These are phyloP conservation scores for Odocoileus virginianus DNA, from an alignment of 2,113 vertebrate genomes.

Conservation along the genomic window DNA sequence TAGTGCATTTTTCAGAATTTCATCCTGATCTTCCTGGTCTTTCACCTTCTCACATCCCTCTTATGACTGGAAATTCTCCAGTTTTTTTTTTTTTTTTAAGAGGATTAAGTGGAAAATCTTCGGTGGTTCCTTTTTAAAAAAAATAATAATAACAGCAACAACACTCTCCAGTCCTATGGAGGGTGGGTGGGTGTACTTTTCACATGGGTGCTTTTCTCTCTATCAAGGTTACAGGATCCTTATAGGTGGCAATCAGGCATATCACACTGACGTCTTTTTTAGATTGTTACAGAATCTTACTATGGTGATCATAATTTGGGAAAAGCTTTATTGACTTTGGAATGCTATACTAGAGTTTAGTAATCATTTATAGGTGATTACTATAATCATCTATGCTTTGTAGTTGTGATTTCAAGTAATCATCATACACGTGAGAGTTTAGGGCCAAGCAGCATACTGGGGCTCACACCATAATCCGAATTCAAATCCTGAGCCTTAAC, in stretches of 20 bases:
- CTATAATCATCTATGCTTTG: background rate
- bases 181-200: background rate
- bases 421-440: background rate
- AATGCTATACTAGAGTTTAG: background rate
- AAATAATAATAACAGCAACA: background rate
- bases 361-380: background rate
- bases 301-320: background rate
- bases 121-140: background rate
- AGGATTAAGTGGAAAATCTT: background rate
- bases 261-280: background rate
- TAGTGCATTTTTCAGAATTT: background rate
- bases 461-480: background rate
- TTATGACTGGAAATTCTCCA: background rate
- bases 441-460: background rate
- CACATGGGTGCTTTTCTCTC: background rate
- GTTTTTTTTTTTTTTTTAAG: background rate
- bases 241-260: background rate
- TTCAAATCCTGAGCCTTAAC: background rate
- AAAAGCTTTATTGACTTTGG: background rate
- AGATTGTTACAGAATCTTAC: background rate
- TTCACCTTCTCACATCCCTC: background rate
- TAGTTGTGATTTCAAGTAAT: background rate
- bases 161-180: background rate
- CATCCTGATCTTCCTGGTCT: background rate
- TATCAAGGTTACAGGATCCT: too few relatives aligned